Conservation (phyloP, 2,888 invertebrate genomes). For the Chrysolina americana region DNA sequence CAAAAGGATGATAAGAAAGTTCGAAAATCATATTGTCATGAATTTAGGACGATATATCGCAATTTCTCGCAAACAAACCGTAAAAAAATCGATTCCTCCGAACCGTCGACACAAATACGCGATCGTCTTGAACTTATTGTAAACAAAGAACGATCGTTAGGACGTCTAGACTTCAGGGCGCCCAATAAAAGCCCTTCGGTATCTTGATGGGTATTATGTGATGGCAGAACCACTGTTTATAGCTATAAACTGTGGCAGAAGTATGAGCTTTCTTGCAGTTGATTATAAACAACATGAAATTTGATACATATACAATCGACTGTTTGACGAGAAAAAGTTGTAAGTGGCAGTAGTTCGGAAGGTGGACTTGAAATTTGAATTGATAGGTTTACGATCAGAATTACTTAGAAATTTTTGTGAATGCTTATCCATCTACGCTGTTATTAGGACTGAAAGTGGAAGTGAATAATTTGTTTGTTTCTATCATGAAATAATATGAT, state of each 20-base stretch:
- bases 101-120: not conserved
- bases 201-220: conserved; percentile 3
- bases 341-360: not conserved
- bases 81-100: not conserved
- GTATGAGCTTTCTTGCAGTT: not conserved
- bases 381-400: conserved; percentile 2
- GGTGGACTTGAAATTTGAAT: not conserved
- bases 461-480: not conserved
- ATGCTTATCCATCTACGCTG: not conserved
- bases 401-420: conserved; percentile 13
- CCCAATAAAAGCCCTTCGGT: conserved; percentile 13
- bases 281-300: conserved; percentile 16
- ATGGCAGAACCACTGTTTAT: too few species aligned
- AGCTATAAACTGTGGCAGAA: too few species aligned
- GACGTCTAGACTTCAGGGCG: conserved; percentile 23
- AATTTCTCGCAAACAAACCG: not conserved
- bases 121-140: not conserved
- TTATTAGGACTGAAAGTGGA: not conserved
- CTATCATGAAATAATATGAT: too few species aligned
- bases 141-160: conserved; percentile 20
- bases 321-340: not conserved
- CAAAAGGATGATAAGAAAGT: too few species aligned
- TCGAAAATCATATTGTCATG: too few species aligned
- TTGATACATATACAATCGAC: not conserved
- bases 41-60: too few species aligned